Percentiles rank a stretch among this genome's conserved stretches.
Conservation (phyloP, 2,888 invertebrate species). For the Lysandra coridon region DNA sequence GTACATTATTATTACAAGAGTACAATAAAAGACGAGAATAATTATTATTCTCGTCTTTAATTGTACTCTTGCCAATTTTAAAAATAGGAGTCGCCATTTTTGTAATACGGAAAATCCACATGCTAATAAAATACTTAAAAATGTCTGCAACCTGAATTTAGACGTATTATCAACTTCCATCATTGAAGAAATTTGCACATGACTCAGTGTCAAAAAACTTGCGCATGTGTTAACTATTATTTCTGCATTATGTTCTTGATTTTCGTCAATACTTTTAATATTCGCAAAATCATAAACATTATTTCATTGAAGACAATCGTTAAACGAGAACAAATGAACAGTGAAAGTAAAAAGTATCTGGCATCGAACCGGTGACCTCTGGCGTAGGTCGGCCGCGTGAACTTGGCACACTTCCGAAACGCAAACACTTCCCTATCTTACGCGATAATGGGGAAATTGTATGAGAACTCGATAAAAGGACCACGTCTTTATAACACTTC, state of each 20-base stretch:
- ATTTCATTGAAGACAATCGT: neutral
- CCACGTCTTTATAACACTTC: neutral
- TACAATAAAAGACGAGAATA: too few species aligned
- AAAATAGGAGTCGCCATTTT: neutral
- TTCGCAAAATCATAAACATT: neutral
- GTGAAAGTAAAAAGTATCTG: neutral
- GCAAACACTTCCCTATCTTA: neutral
- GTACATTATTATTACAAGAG: too few species aligned
- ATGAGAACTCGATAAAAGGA: neutral
- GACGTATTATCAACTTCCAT: neutral
- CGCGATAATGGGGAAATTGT: neutral
- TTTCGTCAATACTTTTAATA: neutral
- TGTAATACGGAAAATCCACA: neutral
- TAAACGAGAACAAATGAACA: neutral
- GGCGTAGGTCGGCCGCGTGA: neutral
- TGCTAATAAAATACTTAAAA: neutral
- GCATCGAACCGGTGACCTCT: slow-evolving; percentile 7
- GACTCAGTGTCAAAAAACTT: neutral
- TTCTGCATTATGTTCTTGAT: too few species aligned
- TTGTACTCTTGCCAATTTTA: slow-evolving; percentile 4
- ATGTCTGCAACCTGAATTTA: neutral
- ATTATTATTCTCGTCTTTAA: neutral
- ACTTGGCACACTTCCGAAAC: neutral
- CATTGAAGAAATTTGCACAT: neutral
- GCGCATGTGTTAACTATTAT: too few species aligned